Percentiles rank a stretch among this genome's conserved stretches.
Conservation (phyloP, 1,140 invertebrate genomes). For the Apocrypta bakeri region DNA sequence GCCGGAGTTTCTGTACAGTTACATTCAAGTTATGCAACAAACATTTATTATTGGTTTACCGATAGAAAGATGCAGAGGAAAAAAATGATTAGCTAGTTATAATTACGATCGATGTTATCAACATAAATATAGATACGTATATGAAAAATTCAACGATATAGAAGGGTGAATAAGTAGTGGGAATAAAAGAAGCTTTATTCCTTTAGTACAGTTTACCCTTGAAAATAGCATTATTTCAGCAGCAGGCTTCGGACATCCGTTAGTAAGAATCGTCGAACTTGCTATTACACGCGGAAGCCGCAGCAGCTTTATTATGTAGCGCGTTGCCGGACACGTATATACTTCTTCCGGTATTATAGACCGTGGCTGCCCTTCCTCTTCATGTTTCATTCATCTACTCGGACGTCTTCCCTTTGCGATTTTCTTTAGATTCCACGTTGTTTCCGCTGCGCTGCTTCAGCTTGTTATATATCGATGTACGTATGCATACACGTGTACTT, state of each 20-base stretch:
- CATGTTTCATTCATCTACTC: not conserved
- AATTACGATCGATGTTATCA: too few relatives aligned
- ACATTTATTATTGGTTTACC: not conserved
- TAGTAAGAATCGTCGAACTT: not conserved
- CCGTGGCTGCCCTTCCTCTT: not conserved
- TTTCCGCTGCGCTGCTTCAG: not conserved
- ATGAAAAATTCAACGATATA: too few relatives aligned
- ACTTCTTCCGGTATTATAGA: not conserved
- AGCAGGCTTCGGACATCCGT: not conserved
- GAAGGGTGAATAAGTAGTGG: too few relatives aligned
- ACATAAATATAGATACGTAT: too few relatives aligned
- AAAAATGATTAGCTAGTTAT: too few relatives aligned
- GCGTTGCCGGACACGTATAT: not conserved
- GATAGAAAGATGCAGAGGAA: too few relatives aligned
- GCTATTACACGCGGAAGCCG: not conserved
- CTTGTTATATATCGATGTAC: not conserved
- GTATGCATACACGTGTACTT: not conserved
- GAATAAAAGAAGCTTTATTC: too few relatives aligned
- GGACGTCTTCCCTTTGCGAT: not conserved
- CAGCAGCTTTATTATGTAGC: not conserved
- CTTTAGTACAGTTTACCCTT: not conserved
- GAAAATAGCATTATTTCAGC: not conserved
- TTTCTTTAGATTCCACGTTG: not conserved
- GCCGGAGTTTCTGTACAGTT: too few relatives aligned
- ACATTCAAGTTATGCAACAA: too few relatives aligned